These are phyloP conservation scores for Choloepus didactylus DNA, from an alignment of 2,797 vertebrate genomes.

Conservation along the genomic window DNA sequence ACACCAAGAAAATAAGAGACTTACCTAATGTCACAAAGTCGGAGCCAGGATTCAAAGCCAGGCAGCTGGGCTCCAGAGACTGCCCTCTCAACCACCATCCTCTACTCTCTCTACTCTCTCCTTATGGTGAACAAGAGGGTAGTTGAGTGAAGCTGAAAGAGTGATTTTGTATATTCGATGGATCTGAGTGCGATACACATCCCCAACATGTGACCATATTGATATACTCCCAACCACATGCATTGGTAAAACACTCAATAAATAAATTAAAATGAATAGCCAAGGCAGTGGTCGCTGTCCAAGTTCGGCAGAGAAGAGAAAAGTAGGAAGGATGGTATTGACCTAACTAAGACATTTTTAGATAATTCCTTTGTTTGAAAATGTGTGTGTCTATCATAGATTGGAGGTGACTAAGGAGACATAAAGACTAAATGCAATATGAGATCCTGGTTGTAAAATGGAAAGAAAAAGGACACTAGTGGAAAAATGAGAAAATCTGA, in stretches of 20 bases:
- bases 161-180: neutral
- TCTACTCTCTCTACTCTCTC: neutral
- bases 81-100: neutral
- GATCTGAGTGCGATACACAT: neutral
- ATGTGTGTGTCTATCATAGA: neutral
- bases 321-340: neutral
- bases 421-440: neutral
- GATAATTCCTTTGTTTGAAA: neutral
- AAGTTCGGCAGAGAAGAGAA: neutral
- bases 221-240: neutral
- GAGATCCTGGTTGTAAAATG: neutral
- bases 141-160: neutral
- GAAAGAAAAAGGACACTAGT: neutral
- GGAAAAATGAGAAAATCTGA: slow-evolving; percentile 30
- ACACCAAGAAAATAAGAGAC: slow-evolving; percentile 4
- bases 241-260: neutral
- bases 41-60: neutral
- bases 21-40: neutral
- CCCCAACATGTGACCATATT: neutral
- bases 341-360: neutral
- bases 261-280: neutral
- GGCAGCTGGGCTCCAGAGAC: neutral
- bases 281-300: neutral
- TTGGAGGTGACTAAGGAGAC: neutral
- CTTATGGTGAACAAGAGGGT: neutral